These are phyloP conservation scores for Caiman crocodilus DNA, from an alignment of 2,797 vertebrate genomes.

Conservation along the genomic window DNA sequence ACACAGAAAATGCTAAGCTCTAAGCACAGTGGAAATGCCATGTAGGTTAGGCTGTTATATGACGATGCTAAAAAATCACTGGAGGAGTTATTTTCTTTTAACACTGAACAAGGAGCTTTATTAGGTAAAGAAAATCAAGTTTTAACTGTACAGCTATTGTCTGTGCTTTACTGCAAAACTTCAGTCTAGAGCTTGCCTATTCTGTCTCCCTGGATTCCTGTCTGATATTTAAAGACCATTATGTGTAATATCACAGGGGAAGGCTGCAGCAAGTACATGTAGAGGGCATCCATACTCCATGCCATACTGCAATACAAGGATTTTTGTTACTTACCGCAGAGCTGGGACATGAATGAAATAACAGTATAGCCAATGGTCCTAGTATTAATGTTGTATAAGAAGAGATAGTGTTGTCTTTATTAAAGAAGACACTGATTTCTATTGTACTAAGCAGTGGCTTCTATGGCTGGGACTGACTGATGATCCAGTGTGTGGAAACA, in stretches of 20 bases:
- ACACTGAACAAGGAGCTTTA: not conserved
- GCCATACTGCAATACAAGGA: not conserved
- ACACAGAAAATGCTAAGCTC: not conserved
- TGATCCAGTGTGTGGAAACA: fast-evolving
- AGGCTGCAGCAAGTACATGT: not conserved
- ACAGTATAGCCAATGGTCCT: not conserved
- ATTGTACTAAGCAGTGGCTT: not conserved
- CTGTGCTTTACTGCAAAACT: not conserved
- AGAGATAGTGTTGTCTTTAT: no score
- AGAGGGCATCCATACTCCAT: not conserved
- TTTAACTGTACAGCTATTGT: not conserved
- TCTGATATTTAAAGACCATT: not conserved
- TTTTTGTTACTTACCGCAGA: not conserved
- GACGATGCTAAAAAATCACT: not conserved
- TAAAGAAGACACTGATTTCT: fast-evolving
- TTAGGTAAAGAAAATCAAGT: fast-evolving
- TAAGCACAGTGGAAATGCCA: not conserved
- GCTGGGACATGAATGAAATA: fast-evolving
- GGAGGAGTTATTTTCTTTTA: not conserved
- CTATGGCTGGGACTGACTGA: not conserved
- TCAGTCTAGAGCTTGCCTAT: not conserved
- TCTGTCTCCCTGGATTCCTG: not conserved
- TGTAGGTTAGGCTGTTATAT: not conserved
- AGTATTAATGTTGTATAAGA: not conserved
- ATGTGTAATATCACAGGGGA: not conserved